Base-by-base conservation (phyloP, 2,888 invertebrate genomes). In the Pharmacophagus antenor region DNA sequence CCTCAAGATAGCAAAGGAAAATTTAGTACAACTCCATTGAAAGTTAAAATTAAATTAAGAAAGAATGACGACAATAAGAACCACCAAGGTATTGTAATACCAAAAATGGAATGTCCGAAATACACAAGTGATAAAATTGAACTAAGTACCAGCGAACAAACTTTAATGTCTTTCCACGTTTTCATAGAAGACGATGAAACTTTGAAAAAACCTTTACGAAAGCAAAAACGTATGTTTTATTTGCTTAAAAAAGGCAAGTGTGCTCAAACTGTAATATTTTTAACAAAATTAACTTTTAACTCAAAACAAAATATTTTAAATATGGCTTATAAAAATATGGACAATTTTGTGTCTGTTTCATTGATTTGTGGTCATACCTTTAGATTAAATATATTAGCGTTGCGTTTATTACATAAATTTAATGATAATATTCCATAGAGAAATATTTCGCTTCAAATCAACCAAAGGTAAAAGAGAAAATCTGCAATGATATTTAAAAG, bases 151-250 rank as follows among this genome's bases (percentile, higher is more conserved):
- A 89, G 88, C 64, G 84, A 87, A 56, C 84, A 81, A 64, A 88
- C 88, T 20, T 83, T 89, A 22, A 77, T 86, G 74, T 83, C 84
- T 1, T 89, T 89, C 60, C 77, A 85, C 66, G 71, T 88, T 27
- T 67, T 79, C 5, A 76, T 85, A 78, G 84, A 85, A 37, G 41
- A 56, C 66, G 66, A 74, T 20, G 76, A 80, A 62, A 64, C 68
- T 41, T 67, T 64, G n/a, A 72, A 75, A 55, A 76, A 74, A 62
- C 54, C 69, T 12, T n/a, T 55, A 2, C 73, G 65, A 56, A 84
- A 78, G 4, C 73, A 73, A n/a, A 78, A 72, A 62, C 69, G 68
- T 51, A 68, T 82, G 59, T 72, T 82, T 53, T 70, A 72, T 53
- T 64, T 74, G 37, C 72, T 74, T 52, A 73, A 68, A 67, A 65